A percentile compares a stretch with the other conserved stretches of the same genome.
phyloP scores from a whole-genome alignment of 2,888 invertebrate species.

The Eudasyphora cyanicolor region DNA sequence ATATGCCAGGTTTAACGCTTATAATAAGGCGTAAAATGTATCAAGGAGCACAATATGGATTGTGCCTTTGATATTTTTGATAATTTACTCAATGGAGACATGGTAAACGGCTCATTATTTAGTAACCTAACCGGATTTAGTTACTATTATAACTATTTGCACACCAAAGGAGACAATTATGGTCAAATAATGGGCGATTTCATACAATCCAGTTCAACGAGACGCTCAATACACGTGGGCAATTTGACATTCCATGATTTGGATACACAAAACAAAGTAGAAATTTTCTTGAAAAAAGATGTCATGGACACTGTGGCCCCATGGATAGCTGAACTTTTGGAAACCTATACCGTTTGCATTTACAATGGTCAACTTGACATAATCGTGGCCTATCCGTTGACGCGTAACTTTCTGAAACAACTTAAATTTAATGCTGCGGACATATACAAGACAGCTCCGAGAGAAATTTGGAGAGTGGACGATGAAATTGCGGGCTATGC shows the following conservation, averaged over 20 bases:
- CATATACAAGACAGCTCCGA: slow-evolving; percentile 84
- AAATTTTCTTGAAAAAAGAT: slow-evolving; percentile 86
- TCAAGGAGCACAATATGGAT: slow-evolving; percentile 84
- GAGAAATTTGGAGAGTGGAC: slow-evolving; percentile 86
- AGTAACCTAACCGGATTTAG: slow-evolving; percentile 80
- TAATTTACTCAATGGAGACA: slow-evolving; percentile 83
- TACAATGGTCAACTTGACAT: slow-evolving; percentile 96
- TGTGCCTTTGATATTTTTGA: slow-evolving; percentile 88
- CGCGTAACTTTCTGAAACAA: slow-evolving; percentile 87
- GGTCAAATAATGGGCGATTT: slow-evolving; percentile 80
- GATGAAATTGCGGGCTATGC: slow-evolving; percentile 88
- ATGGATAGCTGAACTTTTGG: slow-evolving; percentile 85
- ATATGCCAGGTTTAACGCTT: too few species aligned
- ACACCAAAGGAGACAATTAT: slow-evolving; percentile 84
- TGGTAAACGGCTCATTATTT: slow-evolving; percentile 84
- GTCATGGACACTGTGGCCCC: slow-evolving; percentile 90
- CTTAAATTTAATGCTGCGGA: slow-evolving; percentile 85
- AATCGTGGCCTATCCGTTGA: slow-evolving; percentile 94
- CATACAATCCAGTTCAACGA: slow-evolving; percentile 80
- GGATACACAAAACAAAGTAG: slow-evolving; percentile 82
- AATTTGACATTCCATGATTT: slow-evolving; percentile 85
- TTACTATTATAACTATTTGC: slow-evolving; percentile 80
- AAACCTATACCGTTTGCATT: slow-evolving; percentile 83
- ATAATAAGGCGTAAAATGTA: slow-evolving; percentile 80
- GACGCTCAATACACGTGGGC: slow-evolving; percentile 92